A percentile compares a stretch with the other conserved stretches of the same genome.
phyloP scores from a whole-genome alignment of 2,113 vertebrate species.

The Daubentonia madagascariensis region DNA sequence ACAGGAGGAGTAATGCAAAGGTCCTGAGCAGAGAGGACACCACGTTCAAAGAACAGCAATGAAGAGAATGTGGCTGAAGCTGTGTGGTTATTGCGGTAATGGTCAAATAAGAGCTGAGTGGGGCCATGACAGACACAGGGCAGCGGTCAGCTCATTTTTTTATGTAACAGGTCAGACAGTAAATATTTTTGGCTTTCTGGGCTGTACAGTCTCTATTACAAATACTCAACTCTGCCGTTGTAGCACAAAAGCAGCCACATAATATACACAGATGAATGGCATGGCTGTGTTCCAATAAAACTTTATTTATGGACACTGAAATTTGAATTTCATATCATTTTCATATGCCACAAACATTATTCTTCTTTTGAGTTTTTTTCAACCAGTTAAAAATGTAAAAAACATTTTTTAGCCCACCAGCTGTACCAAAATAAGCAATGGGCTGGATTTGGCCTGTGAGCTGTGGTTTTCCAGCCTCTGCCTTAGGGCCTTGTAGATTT shows the following conservation, averaged over 20 bases:
- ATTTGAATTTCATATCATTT: neutral
- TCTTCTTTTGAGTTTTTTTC: neutral
- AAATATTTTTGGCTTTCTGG: neutral
- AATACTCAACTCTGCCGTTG: fast-evolving
- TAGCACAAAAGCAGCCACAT: neutral
- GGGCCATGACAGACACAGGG: fast-evolving
- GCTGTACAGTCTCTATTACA: neutral
- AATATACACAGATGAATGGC: neutral
- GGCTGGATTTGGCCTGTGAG: neutral
- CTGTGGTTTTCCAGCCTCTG: neutral
- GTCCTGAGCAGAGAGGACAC: neutral
- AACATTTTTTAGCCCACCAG: neutral
- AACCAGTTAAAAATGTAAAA: neutral
- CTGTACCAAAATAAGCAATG: neutral
- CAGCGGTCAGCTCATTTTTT: neutral
- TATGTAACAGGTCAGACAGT: neutral
- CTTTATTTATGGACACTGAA: neutral
- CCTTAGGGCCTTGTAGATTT: fast-evolving
- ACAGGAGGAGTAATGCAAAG: neutral
- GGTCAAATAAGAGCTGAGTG: too few relatives aligned
- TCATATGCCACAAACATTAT: neutral
- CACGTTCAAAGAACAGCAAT: fast-evolving
- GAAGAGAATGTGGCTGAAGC: fast-evolving
- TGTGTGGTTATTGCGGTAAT: fast-evolving
- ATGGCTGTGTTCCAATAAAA: neutral